phyloP scores from a whole-genome alignment of 2,113 vertebrate genomes.

The Salvelinus alpinus region DNA sequence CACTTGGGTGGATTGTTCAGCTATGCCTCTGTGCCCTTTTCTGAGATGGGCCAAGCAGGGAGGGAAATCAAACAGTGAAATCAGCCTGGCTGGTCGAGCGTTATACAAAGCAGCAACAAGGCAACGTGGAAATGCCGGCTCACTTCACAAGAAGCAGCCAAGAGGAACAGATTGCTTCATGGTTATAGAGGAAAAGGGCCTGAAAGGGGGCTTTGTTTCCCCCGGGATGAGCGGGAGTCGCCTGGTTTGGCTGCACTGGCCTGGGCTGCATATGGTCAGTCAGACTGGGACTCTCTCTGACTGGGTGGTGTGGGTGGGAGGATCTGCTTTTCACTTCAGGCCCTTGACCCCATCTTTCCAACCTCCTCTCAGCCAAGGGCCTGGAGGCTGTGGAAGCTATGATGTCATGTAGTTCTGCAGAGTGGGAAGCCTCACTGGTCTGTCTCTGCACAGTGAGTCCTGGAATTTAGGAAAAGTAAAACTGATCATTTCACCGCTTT shows the following conservation, averaged over 20 bases:
- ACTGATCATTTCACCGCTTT: neutral
- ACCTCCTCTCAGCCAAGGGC: slow-evolving; percentile 38
- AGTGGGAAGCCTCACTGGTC: slow-evolving; percentile 18
- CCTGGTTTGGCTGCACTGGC: slow-evolving; percentile 51
- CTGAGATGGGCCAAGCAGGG: slow-evolving; percentile 26
- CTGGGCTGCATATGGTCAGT: slow-evolving; percentile 55
- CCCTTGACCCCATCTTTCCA: slow-evolving; percentile 30
- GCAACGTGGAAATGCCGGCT: slow-evolving; percentile 47
- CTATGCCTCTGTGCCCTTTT: slow-evolving; percentile 38
- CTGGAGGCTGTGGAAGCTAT: slow-evolving; percentile 24
- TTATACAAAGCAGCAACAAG: slow-evolving; percentile 30
- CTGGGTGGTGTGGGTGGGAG: slow-evolving; percentile 44
- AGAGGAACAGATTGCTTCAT: slow-evolving; percentile 73
- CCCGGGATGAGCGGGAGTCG: slow-evolving; percentile 42
- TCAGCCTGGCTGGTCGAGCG: slow-evolving; percentile 14
- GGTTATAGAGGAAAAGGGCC: slow-evolving; percentile 54
- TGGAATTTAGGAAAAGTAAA: slow-evolving; percentile 22
- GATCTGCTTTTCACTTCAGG: slow-evolving; percentile 39
- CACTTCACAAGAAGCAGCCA: slow-evolving; percentile 65
- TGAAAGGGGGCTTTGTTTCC: slow-evolving; percentile 71
- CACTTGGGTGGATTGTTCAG: slow-evolving; percentile 13
- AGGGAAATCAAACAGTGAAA: slow-evolving; percentile 38
- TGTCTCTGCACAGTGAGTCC: neutral
- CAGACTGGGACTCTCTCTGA: slow-evolving; percentile 36
- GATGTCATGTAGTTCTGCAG: slow-evolving; percentile 42